Evolutionary conservation across 2,797 vertebrate species (phyloP), one percentile per base, ranked within the genome.

Genomic region (Catharus ustulatus): DNA sequence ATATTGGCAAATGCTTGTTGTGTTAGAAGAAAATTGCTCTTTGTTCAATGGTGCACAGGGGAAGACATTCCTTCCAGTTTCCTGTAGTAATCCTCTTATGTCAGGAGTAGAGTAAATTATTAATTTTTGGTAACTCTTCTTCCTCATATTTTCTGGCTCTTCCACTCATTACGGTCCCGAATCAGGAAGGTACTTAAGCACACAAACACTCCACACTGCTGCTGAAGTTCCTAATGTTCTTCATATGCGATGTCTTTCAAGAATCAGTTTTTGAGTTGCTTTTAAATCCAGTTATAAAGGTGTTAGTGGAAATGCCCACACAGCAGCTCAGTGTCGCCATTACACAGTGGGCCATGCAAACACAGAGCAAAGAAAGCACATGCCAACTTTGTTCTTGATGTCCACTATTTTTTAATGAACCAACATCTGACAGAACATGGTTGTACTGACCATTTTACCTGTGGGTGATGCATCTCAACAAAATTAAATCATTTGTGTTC

Each of bases 11-110:
- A 11, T 7, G 5, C 16, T 30, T 24, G 20, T 32, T 79, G 57
- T 21, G 11, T 62, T 80, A 48, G 64, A 89, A 74, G 71, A 90
- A 92, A 95, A 87, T 38, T 11, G 3, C 23, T 55, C 24, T 73
- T 91, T 74, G 45, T 85, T 67, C 43, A 84, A 17, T 8, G 7
- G 30, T 87, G 45, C 75, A 48, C 38, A 51, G 22, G 24, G 86
- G 54, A 74, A 83, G 52, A 85, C 30, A 94, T 93, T 90, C 61
- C 54, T 93, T 80, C 72, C 55, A 63, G 58, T 68, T 93, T 85
- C 78, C 78, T 89, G 61, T 71, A 58, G 38, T 55, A 95, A 89
- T 89, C 49, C 12, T 89, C 22, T 87, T 80, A 34, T 46, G 36
- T 71, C 78, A 92, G 78, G 51, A 48, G 57, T 36, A 84, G 63